Evolutionary conservation across 2,888 invertebrate species (phyloP).

Genomic region (Drosophila demipolita): DNA sequence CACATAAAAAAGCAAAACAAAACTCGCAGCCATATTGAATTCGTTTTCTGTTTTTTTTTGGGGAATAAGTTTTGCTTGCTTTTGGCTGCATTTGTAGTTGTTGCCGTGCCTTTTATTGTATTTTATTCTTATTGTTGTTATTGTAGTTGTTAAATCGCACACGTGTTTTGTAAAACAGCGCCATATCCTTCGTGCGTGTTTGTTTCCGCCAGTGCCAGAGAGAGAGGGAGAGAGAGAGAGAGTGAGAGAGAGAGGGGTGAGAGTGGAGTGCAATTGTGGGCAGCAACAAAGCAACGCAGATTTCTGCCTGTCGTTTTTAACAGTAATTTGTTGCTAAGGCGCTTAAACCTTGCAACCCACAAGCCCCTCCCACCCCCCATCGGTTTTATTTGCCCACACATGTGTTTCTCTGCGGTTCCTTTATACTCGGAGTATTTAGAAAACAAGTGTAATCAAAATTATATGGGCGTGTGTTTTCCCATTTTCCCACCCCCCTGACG

Average conservation of each 20-base stretch:
- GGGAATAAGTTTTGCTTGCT: slow-evolving; percentile 29
- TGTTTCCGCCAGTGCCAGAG: background rate
- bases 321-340: slow-evolving; percentile 75
- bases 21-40: slow-evolving; percentile 63
- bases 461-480: slow-evolving; percentile 69
- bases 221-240: background rate
- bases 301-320: slow-evolving; percentile 62
- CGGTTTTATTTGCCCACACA: slow-evolving; percentile 61
- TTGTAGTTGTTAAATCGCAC: slow-evolving; percentile 78
- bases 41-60: slow-evolving; percentile 9
- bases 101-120: slow-evolving; percentile 11
- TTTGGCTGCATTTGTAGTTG: slow-evolving; percentile 49
- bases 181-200: slow-evolving; percentile 53
- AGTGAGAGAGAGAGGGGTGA: background rate
- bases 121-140: slow-evolving; percentile 30
- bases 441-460: slow-evolving; percentile 80
- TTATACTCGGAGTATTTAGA: slow-evolving; percentile 71
- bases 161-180: slow-evolving; percentile 75
- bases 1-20: slow-evolving; percentile 75
- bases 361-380: background rate
- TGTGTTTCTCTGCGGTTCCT: slow-evolving; percentile 56
- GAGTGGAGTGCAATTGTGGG: background rate
- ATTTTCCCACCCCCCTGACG: background rate
- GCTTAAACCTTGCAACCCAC: slow-evolving; percentile 49
- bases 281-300: slow-evolving; percentile 52